A percentile compares a stretch with the other conserved stretches of the same genome.
phyloP scores from a whole-genome alignment of 2,797 vertebrate species.

The Leptatherina wallacei region DNA sequence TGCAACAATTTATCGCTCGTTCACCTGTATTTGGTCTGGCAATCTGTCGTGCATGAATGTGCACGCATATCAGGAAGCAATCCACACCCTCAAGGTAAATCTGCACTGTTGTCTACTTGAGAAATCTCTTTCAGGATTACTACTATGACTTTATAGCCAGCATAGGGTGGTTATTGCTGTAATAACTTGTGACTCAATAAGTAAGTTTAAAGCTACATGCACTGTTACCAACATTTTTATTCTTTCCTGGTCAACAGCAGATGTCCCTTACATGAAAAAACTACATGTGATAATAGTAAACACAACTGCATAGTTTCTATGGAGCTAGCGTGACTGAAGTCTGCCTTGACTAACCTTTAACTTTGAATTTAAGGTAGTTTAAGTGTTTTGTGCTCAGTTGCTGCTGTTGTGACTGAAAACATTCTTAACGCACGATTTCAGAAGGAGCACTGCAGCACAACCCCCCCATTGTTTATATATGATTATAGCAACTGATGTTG shows the following conservation, averaged over 20 bases:
- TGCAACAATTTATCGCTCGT: conserved; percentile 43
- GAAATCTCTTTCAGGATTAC: conserved; percentile 24
- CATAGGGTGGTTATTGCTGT: not conserved
- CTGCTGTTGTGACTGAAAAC: conserved; percentile 37
- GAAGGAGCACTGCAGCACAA: conserved; percentile 11
- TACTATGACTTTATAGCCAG: conserved; percentile 33
- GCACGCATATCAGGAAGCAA: conserved; percentile 41
- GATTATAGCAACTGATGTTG: conserved; percentile 49
- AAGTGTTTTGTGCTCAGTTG: conserved; percentile 10
- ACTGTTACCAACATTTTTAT: not conserved
- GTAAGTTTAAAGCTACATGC: conserved; percentile 27
- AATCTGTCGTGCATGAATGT: not conserved
- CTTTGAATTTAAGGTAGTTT: conserved; percentile 20
- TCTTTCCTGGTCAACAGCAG: conserved; percentile 35
- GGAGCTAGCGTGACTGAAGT: conserved; percentile 25
- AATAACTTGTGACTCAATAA: conserved; percentile 35
- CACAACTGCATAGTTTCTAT: conserved; percentile 8
- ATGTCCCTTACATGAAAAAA: conserved; percentile 12
- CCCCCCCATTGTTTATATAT: conserved; percentile 16
- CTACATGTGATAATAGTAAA: conserved; percentile 11
- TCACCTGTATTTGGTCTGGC: conserved; percentile 9
- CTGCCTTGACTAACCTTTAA: conserved; percentile 14
- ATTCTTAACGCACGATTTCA: conserved; percentile 22
- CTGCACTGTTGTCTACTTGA: conserved; percentile 11
- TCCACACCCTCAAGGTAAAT: conserved; percentile 66